phyloP scores from a whole-genome alignment of 2,888 invertebrate species.

The Hypomecis punctinalis region DNA sequence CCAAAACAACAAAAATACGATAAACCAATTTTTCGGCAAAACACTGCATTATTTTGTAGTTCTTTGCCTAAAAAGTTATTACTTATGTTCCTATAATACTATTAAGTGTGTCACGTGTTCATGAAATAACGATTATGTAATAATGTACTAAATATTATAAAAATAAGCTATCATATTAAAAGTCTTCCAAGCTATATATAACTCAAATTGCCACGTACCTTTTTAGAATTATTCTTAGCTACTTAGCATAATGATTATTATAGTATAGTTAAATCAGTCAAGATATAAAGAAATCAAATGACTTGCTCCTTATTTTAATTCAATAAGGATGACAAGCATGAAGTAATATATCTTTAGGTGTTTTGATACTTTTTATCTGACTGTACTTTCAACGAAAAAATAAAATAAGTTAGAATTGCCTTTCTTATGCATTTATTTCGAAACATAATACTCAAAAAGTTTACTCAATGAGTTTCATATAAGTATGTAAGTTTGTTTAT shows the following conservation, averaged over 20 bases:
- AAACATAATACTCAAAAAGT: constrained; percentile 14
- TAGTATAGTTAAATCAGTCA: not conserved
- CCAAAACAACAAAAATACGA: no score
- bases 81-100: constrained; percentile 7
- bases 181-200: not conserved
- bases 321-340: constrained; percentile 22
- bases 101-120: not conserved
- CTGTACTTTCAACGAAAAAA: constrained; percentile 9
- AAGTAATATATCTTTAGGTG: constrained; percentile 1
- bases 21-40: no score
- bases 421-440: constrained; percentile 42
- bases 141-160: no score
- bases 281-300: constrained; percentile 5
- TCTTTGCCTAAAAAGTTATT: not conserved
- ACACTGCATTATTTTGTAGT: no score
- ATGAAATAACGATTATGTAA: no score
- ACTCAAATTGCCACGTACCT: not conserved
- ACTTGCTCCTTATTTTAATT: constrained; percentile 20
- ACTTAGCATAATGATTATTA: not conserved
- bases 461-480: constrained; percentile 15
- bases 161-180: not conserved
- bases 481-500: constrained; percentile 39
- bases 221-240: not conserved
- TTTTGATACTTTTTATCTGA: constrained; percentile 10
- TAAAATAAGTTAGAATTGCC: constrained; percentile 28